These are phyloP conservation scores for Dipodomys merriami DNA, from an alignment of 2,113 vertebrate species.

Conservation along the genomic window DNA sequence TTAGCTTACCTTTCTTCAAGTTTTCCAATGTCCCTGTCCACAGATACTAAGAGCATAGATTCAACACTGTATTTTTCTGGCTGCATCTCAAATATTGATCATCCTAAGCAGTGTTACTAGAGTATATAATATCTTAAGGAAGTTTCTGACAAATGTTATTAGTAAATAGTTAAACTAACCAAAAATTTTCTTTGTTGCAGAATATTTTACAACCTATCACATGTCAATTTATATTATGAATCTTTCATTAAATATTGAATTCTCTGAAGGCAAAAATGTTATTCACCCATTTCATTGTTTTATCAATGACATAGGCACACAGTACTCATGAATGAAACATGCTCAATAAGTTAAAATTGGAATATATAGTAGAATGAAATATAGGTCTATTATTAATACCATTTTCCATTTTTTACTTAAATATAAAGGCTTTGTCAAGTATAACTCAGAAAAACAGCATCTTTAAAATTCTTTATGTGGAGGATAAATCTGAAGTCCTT, in stretches of 20 bases:
- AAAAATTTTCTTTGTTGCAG: not conserved
- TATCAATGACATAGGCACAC: not conserved
- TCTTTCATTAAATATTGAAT: not conserved
- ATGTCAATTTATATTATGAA: not conserved
- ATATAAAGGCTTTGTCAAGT: not conserved
- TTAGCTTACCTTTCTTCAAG: not conserved
- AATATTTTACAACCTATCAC: not conserved
- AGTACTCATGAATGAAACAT: not conserved
- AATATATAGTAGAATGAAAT: not conserved
- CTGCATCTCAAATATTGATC: slow-evolving; percentile 21
- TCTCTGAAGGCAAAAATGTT: not conserved
- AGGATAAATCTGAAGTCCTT: not conserved
- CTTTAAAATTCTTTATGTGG: slow-evolving; percentile 12
- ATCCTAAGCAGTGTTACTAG: not conserved
- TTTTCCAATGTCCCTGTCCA: not conserved
- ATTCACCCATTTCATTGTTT: not conserved
- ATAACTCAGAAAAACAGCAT: not conserved
- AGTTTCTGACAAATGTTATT: not conserved
- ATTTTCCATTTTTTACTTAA: slow-evolving; percentile 12
- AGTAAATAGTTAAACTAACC: not conserved
- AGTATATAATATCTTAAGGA: not conserved
- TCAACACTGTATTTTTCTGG: not conserved
- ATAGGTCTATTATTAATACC: not conserved
- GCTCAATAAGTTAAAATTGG: not conserved
- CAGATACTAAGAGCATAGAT: not conserved